Evolutionary conservation across 2,113 vertebrate species (phyloP).

Genomic region (Aythya baeri): DNA sequence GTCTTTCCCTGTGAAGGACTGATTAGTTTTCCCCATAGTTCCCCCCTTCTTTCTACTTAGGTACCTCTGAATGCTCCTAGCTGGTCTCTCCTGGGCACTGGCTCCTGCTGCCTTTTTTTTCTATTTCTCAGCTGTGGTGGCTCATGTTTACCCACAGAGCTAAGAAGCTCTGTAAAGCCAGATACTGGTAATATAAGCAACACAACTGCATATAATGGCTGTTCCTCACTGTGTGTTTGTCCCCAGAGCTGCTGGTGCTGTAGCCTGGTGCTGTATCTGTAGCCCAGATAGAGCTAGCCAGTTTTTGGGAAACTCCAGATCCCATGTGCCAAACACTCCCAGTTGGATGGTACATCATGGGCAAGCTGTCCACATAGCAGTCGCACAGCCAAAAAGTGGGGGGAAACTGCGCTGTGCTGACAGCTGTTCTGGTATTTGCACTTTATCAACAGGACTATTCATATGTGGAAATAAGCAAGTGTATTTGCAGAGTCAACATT

Average conservation of each 20-base stretch:
- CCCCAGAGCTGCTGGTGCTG: background rate
- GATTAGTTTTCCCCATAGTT: background rate
- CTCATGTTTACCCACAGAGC: background rate
- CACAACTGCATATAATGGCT: accelerated
- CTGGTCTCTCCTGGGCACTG: background rate
- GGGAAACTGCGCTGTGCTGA: background rate
- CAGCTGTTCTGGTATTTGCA: background rate
- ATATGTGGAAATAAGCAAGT: background rate
- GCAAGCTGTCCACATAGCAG: background rate
- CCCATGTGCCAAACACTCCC: background rate
- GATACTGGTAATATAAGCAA: accelerated
- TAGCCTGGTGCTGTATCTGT: background rate
- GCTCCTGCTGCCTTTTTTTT: background rate
- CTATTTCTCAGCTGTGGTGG: background rate
- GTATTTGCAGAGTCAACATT: background rate
- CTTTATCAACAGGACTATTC: slow-evolving; percentile 1
- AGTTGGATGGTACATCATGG: background rate
- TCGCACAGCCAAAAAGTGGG: background rate
- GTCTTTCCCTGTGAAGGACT: background rate
- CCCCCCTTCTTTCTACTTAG: background rate
- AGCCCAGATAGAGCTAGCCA: background rate
- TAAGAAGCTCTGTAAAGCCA: background rate
- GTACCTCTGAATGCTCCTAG: background rate
- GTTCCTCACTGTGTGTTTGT: background rate
- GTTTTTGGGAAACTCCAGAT: background rate